Evolutionary conservation across 2,113 vertebrate species (phyloP).

Genomic region (Nesogale talazaci): DNA sequence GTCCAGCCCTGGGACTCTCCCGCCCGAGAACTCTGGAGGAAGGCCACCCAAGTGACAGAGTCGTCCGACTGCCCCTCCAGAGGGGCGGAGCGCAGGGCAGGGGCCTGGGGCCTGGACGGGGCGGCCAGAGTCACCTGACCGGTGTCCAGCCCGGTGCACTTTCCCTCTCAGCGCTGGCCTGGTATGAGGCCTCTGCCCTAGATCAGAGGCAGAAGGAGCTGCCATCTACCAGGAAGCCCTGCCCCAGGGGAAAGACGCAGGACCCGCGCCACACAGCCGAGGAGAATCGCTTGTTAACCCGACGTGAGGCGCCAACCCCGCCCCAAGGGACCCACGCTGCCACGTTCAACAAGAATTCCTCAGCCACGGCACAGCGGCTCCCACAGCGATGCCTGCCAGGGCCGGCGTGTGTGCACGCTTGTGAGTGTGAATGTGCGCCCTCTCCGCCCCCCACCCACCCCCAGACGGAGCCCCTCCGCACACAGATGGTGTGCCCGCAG

Average conservation of each 20-base stretch:
- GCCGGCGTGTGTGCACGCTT: not conserved
- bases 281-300: slow-evolving; percentile 25
- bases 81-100: not conserved
- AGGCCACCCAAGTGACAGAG: not conserved
- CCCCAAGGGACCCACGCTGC: not conserved
- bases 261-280: not conserved
- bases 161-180: not conserved
- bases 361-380: not conserved
- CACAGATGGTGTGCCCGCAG: not conserved
- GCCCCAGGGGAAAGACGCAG: not conserved
- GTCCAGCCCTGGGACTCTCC: not conserved
- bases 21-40: not conserved
- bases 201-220: not conserved
- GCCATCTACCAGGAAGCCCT: not conserved
- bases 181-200: not conserved
- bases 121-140: not conserved
- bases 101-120: not conserved
- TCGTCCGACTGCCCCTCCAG: not conserved
- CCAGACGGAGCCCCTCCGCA: not conserved
- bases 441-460: not conserved
- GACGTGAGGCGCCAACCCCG: fast-evolving
- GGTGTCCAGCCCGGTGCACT: not conserved
- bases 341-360: not conserved
- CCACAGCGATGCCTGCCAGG: not conserved
- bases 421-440: not conserved